Percentiles rank a stretch among this genome's conserved stretches.
Evolutionary conservation across 1,140 invertebrate species (phyloP).

Genomic region (Nebria ingens): DNA sequence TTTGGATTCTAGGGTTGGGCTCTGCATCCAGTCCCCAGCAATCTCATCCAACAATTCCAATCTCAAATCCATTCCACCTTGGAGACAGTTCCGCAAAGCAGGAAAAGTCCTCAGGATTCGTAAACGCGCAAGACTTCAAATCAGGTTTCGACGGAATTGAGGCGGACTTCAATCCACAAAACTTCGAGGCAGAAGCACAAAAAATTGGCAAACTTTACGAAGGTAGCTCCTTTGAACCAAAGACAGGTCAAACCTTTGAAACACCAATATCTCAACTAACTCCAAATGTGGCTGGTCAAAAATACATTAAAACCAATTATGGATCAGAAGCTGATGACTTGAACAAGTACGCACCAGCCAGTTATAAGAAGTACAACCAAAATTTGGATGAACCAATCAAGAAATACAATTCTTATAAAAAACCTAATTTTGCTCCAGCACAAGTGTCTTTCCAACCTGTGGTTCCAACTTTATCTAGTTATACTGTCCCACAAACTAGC

Average conservation of each 20-base stretch:
- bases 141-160: not conserved
- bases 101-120: not conserved
- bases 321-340: not conserved
- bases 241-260: not conserved
- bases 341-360: not conserved
- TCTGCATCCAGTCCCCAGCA: not conserved
- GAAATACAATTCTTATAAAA: not conserved
- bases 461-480: not conserved
- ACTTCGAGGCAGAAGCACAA: not conserved
- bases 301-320: not conserved
- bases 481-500: not conserved
- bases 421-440: not conserved
- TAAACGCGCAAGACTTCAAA: not conserved
- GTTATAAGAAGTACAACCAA: not conserved
- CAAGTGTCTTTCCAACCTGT: not conserved
- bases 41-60: not conserved
- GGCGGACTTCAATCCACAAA: not conserved
- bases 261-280: not conserved
- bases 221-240: not conserved
- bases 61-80: not conserved
- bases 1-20: conserved; percentile 1
- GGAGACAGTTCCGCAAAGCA: not conserved
- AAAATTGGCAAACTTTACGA: not conserved
- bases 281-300: not conserved
- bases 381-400: not conserved